Conservation (phyloP, 2,797 vertebrate genomes). For the Lepilemur septentrionalis region DNA sequence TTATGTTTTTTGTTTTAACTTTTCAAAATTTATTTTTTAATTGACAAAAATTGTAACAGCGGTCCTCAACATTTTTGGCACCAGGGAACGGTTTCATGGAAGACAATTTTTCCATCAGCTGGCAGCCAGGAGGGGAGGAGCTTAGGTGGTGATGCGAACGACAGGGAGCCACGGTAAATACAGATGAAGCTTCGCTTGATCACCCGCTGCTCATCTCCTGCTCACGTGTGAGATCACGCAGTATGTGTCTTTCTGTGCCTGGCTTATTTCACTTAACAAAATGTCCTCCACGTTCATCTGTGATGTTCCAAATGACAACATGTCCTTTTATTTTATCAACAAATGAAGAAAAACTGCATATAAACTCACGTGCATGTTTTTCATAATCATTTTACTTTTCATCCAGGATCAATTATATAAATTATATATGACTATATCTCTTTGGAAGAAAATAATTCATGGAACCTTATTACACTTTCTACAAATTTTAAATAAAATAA, state of each 20-base stretch:
- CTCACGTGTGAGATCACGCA: not conserved
- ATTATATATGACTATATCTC: not conserved
- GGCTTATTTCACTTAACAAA: not conserved
- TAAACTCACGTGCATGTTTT: not conserved
- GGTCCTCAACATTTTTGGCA: too few relatives aligned
- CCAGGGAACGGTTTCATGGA: too few relatives aligned
- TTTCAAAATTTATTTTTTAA: not conserved
- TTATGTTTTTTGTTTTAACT: not conserved
- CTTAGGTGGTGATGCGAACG: too few relatives aligned
- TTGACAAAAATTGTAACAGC: not conserved
- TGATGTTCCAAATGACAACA: not conserved
- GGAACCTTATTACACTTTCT: not conserved
- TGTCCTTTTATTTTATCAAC: not conserved
- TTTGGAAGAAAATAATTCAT: not conserved
- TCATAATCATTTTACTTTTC: not conserved
- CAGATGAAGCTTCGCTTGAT: too few relatives aligned
- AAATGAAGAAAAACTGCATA: not conserved
- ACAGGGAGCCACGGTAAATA: too few relatives aligned
- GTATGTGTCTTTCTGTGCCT: not conserved
- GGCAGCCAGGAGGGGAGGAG: too few relatives aligned
- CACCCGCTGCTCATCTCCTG: too few relatives aligned
- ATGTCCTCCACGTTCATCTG: not conserved
- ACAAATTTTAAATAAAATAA: not conserved
- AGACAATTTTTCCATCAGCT: too few relatives aligned
- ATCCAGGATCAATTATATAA: not conserved